Evolutionary conservation across 2,888 invertebrate species (phyloP), one percentile per base, ranked within the genome.

Genomic region (Caenorhabditis sp.): DNA sequence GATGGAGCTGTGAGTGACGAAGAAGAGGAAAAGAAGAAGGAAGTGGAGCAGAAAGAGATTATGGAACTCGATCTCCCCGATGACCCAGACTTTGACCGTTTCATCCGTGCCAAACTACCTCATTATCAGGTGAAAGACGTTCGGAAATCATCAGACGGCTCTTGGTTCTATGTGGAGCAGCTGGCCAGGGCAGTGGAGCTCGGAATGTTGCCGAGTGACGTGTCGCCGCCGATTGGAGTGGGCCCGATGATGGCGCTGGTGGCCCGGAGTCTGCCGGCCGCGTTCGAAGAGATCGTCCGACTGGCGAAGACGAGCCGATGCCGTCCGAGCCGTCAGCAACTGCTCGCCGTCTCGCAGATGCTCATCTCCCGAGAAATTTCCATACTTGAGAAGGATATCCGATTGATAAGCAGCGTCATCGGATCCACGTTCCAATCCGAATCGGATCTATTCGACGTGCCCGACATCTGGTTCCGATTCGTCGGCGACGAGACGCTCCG

Each of bases 111-210:
- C 2, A 63, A 79, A 30, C 71, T 83, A 1, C 83, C 83, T 0
- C 79, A 82, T 30, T 78, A 74, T 35, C 30, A 35, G 9, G 62
- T 74, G 4, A 48, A 73, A 45, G 70, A 79, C 11, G 76, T 81
- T 1, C 41, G 77, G 20, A 66, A 77, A 2, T 59, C 66, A 5
- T 74, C 75, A 5, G 39, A 75, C 32, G 81, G 79, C 35, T 83
- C 83, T 0, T 83, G 83, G 83, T 83, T 80, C 59, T 83, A 73
- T 62, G 82, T 83, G 50, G 80, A 83, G 39, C 82, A 79, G 41
- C 39, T 82, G n/a, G 59, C 72, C 2, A 59, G 71, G 22, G 80
- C 70, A 1, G 48, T 80, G 0, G 80, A 80, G 17, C 50, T 56
- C 15, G 81, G 79, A n/a, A 45, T 77, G 22, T 17, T 79, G 4